Evolutionary conservation across 2,888 invertebrate genomes (phyloP), one percentile per base, ranked within the genome.

Genomic region (Tiphia femorata): DNA sequence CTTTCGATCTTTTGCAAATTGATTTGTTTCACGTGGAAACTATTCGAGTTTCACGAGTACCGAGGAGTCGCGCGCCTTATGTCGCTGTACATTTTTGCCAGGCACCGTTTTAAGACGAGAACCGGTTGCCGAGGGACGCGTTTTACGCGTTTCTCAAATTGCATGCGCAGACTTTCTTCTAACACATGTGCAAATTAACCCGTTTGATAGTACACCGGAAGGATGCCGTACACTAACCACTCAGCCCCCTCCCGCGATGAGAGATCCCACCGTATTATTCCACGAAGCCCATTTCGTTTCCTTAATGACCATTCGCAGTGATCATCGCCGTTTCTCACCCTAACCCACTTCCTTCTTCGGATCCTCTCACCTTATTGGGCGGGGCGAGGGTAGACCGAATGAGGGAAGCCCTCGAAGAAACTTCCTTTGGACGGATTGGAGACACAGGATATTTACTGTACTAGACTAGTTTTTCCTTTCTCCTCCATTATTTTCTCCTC

Each of bases 331-430:
- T 8, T 8, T 6, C 25, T n/a, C 25, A 25, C 43, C 12, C 3
- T 43, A 2, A n/a, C 67, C 60, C 48, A 52, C 30, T 43, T 49
- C 40, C 48, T 54, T 1, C 7, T 19, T 21, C 55, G 57, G 68
- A 43, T 65, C 72, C 70, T 72, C 43, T 54, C 59, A 70, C 70
- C 70, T 70, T 65, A 72, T 72, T 72, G 72, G 70, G 70, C 72
- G 72, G 72, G 70, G 72, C 72, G 69, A 68, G 69, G 65, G 72
- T 70, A 68, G 71, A 71, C 64, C 64, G 58, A 67, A 54, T 62
- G 51, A 62, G 57, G 54, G 55, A 64, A 52, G 67, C 46, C 64
- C n/a, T n/a, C n/a, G n/a, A n/a, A n/a, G n/a, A n/a, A n/a, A n/a
- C n/a, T n/a, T n/a, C 59, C 52, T 67, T 64, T 52, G n/a, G 53